Evolutionary conservation across 2,113 vertebrate species (phyloP), one percentile per base, ranked within the genome.

Genomic region (Centropus bengalensis): DNA sequence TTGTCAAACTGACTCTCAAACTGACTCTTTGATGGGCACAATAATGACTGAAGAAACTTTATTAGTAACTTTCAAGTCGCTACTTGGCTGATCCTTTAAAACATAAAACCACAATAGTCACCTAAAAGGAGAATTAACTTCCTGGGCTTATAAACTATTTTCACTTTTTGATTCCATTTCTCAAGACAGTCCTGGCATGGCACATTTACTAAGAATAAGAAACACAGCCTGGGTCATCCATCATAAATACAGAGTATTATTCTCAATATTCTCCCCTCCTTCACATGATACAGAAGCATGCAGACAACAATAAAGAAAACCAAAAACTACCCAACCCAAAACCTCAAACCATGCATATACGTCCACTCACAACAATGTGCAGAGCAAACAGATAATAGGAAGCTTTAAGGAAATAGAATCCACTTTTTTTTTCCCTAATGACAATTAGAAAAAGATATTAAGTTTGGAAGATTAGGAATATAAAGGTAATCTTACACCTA

Each of bases 291-390:
- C 3, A 3, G 23, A 56, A 52, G 13, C 32, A 67, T 5, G 22
- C 11, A 83, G 7, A 32, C 42, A 44, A 44, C 18, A 47, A 16
- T 23, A 49, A 23, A 49, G 36, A 10, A 23, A 49, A 19, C 12
- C 44, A 13, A 30, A 49, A 18, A 18, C 16, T 30, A n/a, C 4
- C 8, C 45, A 58, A 58, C 4, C 8, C 45, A 58, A 58, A 85
- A 38, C 7, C 58, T 12, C n/a, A 26, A 85, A 64, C 38, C 51
- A 14, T 32, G 17, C 36, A 66, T 21, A 55, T 60, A 15, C 9
- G 10, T 45, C 27, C 56, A 74, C 5, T 62, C 1, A 0, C 26
- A 75, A 16, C 27, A 67, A 76, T 1, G 2, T 8, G 7, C 14
- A 86, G 14, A 62, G 27, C 23, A 68, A 26, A 86, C 7, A 64